Base-by-base conservation (phyloP, 2,888 invertebrate species). In the Pachymerium ferrugineum region DNA sequence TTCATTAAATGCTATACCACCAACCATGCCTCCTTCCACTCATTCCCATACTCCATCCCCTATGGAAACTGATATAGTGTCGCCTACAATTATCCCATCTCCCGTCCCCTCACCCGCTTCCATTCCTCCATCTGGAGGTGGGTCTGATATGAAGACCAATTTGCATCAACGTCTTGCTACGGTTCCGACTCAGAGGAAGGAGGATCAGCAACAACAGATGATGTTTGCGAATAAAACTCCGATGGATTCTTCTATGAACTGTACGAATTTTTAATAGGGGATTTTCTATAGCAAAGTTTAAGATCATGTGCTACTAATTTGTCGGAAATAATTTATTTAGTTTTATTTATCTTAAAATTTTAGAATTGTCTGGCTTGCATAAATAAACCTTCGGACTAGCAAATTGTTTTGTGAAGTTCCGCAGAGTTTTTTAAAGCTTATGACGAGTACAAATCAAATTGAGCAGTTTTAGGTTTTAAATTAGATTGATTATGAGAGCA, bases 81-180 rank as follows among this genome's bases (percentile, higher is more conserved):
- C 74, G 16, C 74, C 74, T 54, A 38, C 73, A 10, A 70, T 72
- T 42, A 74, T 35, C 28, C 74, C 33, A 54, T 73, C 74, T 22
- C 75, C 73, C 70, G 74, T 74, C 30, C 73, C 75, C 8, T 54
- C 75, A 14, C 72, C 75, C 25, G 70, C 75, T 14, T 74, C 74
- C 35, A 70, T 74, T 6, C 74, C 74, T 62, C 62, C 25, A 10
- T 8, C 25, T 10, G 28, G 25, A 8, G 16, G 47, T 16, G 47
- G 47, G 22, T 22, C 47, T 19, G 62, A 62, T 14, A 10, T 28
- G 28, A 62, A 62, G 28, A 25, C 10, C 62, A 62, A 54, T 54
- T 54, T 28, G 62, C 62, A 62, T 14, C 62, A 62, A n/a, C 62
- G 62, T 16, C 47, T n/a, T 16, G 47, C 19, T n/a, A 16, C 19